phyloP scores from a whole-genome alignment of 2,888 invertebrate genomes.

The Tiliacea citrago region DNA sequence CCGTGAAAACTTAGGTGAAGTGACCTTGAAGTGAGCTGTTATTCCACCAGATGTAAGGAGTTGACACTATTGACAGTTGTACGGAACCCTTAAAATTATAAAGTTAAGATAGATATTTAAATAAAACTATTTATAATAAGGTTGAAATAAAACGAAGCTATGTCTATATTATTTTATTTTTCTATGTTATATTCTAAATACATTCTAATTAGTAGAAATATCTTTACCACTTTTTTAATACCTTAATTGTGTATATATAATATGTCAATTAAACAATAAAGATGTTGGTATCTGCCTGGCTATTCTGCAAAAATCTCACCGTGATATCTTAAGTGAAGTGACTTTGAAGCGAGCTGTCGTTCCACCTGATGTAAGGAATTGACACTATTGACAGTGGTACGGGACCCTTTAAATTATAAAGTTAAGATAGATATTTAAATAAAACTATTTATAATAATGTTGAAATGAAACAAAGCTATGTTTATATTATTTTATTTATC shows the following conservation, averaged over 20 bases:
- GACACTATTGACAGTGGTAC: not conserved
- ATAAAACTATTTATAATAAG: too few relatives aligned
- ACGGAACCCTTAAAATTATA: too few relatives aligned
- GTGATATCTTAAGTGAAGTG: not conserved
- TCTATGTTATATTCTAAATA: too few relatives aligned
- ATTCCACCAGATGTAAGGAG: not conserved
- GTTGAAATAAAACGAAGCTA: too few relatives aligned
- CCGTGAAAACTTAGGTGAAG: not conserved
- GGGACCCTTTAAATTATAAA: too few relatives aligned
- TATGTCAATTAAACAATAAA: not conserved
- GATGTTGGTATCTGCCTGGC: not conserved
- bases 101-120: too few relatives aligned
- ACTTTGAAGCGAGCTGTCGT: not conserved
- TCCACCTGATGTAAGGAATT: not conserved
- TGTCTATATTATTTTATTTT: too few relatives aligned
- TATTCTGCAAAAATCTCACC: not conserved
- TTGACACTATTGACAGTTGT: not conserved
- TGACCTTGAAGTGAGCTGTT: not conserved
- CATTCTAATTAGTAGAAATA: not conserved
- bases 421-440: too few relatives aligned
- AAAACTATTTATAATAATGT: too few relatives aligned
- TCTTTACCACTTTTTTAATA: not conserved
- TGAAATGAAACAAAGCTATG: too few relatives aligned
- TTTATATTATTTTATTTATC: too few relatives aligned
- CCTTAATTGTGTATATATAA: too few relatives aligned